Conservation (phyloP, 2,113 vertebrate genomes). For the Albula goreensis region DNA sequence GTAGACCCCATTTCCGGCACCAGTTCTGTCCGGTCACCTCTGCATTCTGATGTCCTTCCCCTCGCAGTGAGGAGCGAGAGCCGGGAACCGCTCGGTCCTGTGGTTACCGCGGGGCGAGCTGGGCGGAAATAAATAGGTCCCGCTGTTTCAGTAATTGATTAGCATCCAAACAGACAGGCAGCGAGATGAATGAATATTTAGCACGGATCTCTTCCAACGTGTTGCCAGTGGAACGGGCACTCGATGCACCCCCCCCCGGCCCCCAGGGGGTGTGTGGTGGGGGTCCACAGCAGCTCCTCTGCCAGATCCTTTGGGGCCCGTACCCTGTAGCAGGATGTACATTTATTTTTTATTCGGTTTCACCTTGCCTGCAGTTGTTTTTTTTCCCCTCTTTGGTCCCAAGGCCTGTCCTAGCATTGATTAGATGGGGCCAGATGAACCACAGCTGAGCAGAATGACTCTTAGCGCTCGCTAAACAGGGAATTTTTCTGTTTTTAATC, state of each 20-base stretch:
- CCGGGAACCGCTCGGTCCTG: not conserved
- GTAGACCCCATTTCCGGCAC: not conserved
- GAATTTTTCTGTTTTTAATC: not conserved
- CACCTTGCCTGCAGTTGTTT: constrained; percentile 65
- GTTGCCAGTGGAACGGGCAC: constrained; percentile 3
- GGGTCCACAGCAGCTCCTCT: constrained; percentile 41
- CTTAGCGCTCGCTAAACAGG: not conserved
- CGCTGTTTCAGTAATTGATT: constrained; percentile 66
- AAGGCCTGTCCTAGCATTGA: constrained; percentile 57
- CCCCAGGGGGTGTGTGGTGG: constrained; percentile 31
- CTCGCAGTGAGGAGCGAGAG: constrained; percentile 11
- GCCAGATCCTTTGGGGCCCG: constrained; percentile 24
- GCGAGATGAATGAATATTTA: constrained; percentile 59
- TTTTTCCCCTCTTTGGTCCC: constrained; percentile 31
- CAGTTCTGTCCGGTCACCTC: constrained; percentile 28
- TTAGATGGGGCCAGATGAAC: constrained; percentile 45
- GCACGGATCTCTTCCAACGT: constrained; percentile 48
- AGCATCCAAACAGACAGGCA: constrained; percentile 63
- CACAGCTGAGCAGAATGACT: not conserved
- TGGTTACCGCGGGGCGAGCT: not conserved
- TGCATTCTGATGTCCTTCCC: constrained; percentile 12
- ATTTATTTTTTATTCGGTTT: constrained; percentile 17
- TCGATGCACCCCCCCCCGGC: not conserved
- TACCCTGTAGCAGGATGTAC: not conserved
- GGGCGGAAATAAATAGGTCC: constrained; percentile 57